Conservation (phyloP, 2,888 invertebrate genomes). For the Pollenia griseotomentosa region DNA sequence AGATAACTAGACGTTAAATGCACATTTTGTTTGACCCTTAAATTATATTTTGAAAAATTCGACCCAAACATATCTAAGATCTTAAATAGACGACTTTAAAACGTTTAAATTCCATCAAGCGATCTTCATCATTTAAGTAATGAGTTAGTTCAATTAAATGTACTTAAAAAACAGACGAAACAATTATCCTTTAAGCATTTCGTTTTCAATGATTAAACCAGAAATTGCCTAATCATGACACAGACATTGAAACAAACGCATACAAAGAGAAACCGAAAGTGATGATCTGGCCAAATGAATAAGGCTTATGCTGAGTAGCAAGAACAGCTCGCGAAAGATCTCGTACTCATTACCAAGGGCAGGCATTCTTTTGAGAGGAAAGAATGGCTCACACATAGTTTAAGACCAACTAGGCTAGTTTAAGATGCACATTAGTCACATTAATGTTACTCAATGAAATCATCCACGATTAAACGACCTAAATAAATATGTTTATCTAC, state of each 20-base stretch:
- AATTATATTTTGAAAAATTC: constrained; percentile 39
- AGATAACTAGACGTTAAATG: constrained; percentile 14
- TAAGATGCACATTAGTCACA: constrained; percentile 22
- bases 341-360: constrained; percentile 66
- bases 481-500: constrained; percentile 37
- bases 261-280: constrained; percentile 43
- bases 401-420: constrained; percentile 42
- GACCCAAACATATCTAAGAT: constrained; percentile 39
- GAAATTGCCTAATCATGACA: constrained; percentile 69
- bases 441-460: constrained; percentile 67
- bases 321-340: constrained; percentile 33
- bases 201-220: neutral
- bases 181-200: constrained; percentile 19
- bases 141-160: constrained; percentile 72
- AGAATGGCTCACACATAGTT: constrained; percentile 31
- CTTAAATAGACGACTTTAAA: constrained; percentile 36
- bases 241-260: constrained; percentile 21
- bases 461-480: constrained; percentile 56
- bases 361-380: constrained; percentile 24
- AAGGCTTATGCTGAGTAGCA: constrained; percentile 20
- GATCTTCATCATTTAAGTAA: constrained; percentile 59
- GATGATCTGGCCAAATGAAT: constrained; percentile 41
- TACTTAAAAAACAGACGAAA: constrained; percentile 46
- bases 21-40: constrained; percentile 26
- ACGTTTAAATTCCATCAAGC: constrained; percentile 65